Conservation (phyloP, 2,797 vertebrate genomes). For the Cheirogaleus major region DNA sequence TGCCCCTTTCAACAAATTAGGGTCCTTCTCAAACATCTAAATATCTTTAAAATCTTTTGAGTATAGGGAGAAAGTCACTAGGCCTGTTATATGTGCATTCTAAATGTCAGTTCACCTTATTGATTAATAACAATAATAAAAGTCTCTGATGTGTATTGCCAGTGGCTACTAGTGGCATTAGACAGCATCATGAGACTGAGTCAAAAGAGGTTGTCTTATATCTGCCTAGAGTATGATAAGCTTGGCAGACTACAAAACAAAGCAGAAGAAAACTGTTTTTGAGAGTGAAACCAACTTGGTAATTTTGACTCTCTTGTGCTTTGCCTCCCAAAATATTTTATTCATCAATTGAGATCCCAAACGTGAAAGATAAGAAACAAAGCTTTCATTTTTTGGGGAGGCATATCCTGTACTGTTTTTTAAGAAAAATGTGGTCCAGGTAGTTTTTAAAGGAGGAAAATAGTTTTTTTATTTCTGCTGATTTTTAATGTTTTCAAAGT, state of each 20-base stretch:
- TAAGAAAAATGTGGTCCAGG: constrained; percentile 63
- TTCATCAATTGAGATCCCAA: constrained; percentile 57
- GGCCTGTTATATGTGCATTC: neutral
- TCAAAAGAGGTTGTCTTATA: constrained; percentile 38
- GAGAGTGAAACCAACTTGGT: constrained; percentile 61
- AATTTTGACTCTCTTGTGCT: constrained; percentile 66
- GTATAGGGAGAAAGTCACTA: neutral
- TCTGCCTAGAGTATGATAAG: constrained; percentile 61
- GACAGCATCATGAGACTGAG: constrained; percentile 20
- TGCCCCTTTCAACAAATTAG: neutral
- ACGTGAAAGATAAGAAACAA: constrained; percentile 58
- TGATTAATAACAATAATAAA: constrained; percentile 61
- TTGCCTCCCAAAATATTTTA: constrained; percentile 71
- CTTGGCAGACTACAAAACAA: constrained; percentile 66
- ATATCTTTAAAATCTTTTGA: constrained; percentile 25
- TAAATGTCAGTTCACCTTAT: constrained; percentile 27
- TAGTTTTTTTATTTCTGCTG: constrained; percentile 11
- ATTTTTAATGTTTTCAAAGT: constrained; percentile 69
- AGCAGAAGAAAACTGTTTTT: constrained; percentile 58
- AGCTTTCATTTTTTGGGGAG: constrained; percentile 58
- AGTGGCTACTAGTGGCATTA: constrained; percentile 36
- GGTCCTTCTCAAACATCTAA: neutral
- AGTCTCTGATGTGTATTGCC: constrained; percentile 7
- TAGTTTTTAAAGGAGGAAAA: constrained; percentile 67
- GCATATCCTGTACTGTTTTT: constrained; percentile 34